A percentile compares a stretch with the other conserved stretches of the same genome.
Conservation (phyloP, 2,113 vertebrate species). For the Amphilophus citrinellus region DNA sequence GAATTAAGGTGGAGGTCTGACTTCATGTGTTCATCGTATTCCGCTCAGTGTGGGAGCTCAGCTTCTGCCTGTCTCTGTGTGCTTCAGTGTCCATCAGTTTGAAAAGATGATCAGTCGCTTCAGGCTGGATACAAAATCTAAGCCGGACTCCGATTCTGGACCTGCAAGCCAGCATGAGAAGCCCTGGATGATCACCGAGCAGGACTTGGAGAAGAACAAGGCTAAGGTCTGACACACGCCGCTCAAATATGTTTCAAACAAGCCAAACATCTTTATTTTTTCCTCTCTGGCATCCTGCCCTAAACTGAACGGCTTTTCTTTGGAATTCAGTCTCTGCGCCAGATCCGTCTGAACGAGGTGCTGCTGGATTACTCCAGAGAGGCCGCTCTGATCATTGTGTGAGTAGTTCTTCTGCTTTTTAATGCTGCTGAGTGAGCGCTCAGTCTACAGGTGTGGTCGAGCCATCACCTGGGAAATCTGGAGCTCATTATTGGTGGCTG, state of each 20-base stretch:
- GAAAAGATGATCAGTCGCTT: conserved; percentile 89
- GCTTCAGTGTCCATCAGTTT: conserved; percentile 87
- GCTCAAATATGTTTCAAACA: background rate
- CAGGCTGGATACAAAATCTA: conserved; percentile 84
- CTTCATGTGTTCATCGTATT: accelerated
- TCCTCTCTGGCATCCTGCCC: accelerated
- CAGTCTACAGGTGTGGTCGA: background rate
- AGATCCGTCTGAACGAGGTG: conserved; percentile 93
- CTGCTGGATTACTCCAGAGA: conserved; percentile 91
- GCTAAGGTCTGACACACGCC: conserved; percentile 80
- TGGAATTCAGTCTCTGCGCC: conserved; percentile 86
- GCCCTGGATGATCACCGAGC: conserved; percentile 92
- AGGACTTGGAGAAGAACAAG: conserved; percentile 88
- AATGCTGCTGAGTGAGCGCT: background rate
- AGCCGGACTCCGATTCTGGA: conserved; percentile 75
- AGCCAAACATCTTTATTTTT: background rate
- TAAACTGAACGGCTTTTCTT: background rate
- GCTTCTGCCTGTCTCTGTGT: background rate
- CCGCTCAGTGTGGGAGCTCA: background rate
- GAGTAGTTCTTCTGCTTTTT: conserved; percentile 69
- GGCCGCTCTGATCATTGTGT: conserved; percentile 91
- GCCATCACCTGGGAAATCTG: background rate
- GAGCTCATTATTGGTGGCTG: background rate
- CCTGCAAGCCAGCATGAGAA: conserved; percentile 79
- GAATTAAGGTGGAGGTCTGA: background rate